Base-by-base conservation (phyloP, 2,113 vertebrate genomes). In the Notothenia rossii region DNA sequence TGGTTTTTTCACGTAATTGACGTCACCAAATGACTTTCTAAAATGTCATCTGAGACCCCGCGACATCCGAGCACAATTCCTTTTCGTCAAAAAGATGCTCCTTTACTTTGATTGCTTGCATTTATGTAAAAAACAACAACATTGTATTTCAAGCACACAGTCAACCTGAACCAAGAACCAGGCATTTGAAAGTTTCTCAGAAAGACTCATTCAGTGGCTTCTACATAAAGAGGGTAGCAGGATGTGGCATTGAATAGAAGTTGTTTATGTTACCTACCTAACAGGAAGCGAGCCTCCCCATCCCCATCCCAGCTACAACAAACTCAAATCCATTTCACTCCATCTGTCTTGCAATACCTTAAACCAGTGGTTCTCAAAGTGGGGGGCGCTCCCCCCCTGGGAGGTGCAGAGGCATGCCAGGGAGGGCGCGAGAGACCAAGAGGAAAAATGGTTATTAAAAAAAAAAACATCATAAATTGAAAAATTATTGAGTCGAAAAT, bases 221-320 rank as follows among this genome's bases (percentile, higher is more conserved):
- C 4, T 25, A 36, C 55, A 69, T 14, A 60, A 51, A 77, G 14
- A 10, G 46, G 20, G 20, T n/a, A 25, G 60, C 25, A 18, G 67
- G 29, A 68, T 50, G 54, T 58, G 14, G 25, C 48, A 55, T 62
- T 5, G 5, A 61, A 67, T 49, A 25, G 22, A 53, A 1, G 7
- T 53, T 59, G 17, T 72, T 49, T 59, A 53, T 70, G 54, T 76
- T 48, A 13, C 36, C 36, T 50, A 43, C 43, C 49, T 18, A 64
- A 77, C 46, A 60, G 33, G n/a, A 33, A 25, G 49, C 58, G 29
- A 20, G 29, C 45, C 40, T 55, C 7, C n/a, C 46, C 4, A 15
- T 68, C 43, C 72, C 3, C 12, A 2, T 48, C 40, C 49, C 59
- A 22, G 25, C 9, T 14, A 65, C 53, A 65, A 20, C 46, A 22